These are phyloP conservation scores for Saimiri boliviensis DNA, from an alignment of 2,113 vertebrate species.

Conservation along the genomic window DNA sequence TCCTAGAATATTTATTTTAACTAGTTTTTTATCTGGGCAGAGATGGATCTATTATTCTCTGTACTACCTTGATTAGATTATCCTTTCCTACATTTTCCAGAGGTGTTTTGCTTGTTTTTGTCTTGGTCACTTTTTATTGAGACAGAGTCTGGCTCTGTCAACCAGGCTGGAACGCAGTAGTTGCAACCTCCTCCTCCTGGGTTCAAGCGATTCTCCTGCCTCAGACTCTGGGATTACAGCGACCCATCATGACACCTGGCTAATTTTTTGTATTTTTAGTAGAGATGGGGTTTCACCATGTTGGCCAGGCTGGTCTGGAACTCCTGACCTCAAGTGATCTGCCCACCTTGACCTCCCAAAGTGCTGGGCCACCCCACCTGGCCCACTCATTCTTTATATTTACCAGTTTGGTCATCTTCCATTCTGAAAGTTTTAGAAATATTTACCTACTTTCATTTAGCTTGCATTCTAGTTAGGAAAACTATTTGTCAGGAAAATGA, in stretches of 20 bases:
- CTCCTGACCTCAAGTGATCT: too few species aligned
- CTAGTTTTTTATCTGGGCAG: not conserved
- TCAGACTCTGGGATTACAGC: too few species aligned
- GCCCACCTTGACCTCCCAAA: too few species aligned
- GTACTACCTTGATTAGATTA: not conserved
- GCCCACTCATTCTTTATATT: not conserved
- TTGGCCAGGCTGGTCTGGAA: too few species aligned
- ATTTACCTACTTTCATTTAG: not conserved
- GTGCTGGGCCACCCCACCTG: too few species aligned
- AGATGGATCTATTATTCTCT: not conserved
- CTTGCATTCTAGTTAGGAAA: not conserved
- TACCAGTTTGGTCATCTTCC: not conserved
- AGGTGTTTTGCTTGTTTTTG: not conserved
- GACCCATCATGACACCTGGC: too few species aligned
- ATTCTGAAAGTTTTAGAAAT: not conserved
- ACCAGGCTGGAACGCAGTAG: too few species aligned
- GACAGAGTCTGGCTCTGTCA: too few species aligned
- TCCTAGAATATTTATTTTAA: not conserved
- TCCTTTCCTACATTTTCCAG: not conserved
- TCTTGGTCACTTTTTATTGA: not conserved
- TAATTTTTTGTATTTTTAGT: too few species aligned
- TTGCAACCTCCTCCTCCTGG: too few species aligned
- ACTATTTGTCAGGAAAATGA: not conserved
- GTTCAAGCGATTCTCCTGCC: too few species aligned
- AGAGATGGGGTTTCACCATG: too few species aligned